Conservation (phyloP, 2,888 invertebrate species). For the Rhorus exstirpatorius region DNA sequence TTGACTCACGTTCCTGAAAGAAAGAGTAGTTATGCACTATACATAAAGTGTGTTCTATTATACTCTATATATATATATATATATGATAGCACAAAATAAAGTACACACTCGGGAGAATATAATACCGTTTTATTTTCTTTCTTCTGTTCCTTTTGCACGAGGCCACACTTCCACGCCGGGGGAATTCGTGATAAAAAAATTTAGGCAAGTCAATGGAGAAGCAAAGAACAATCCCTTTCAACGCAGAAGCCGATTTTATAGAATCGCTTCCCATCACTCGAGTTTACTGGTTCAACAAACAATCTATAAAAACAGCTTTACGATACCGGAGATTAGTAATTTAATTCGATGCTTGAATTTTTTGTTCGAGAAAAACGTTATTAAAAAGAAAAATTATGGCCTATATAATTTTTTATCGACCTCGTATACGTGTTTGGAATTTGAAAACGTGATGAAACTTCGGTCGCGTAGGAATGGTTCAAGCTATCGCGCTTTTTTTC, state of each 20-base stretch:
- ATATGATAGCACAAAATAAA: slow-evolving; percentile 7
- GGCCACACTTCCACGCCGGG: slow-evolving; percentile 28
- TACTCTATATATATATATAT: too few relatives aligned
- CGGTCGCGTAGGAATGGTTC: neutral
- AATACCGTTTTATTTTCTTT: slow-evolving; percentile 30
- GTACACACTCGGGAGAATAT: slow-evolving; percentile 17
- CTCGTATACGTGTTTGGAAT: neutral
- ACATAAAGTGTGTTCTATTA: slow-evolving; percentile 24
- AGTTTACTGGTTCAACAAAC: neutral
- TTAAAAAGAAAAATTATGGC: neutral
- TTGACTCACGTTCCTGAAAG: slow-evolving; percentile 43
- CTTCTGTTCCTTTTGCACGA: slow-evolving; percentile 6
- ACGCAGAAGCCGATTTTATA: slow-evolving; percentile 20
- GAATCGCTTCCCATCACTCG: neutral
- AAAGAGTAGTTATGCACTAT: slow-evolving; percentile 26
- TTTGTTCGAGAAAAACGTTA: neutral
- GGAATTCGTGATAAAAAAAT: slow-evolving; percentile 61
- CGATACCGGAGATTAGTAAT: slow-evolving; percentile 4
- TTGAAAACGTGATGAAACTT: slow-evolving; percentile 9
- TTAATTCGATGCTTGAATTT: slow-evolving; percentile 18
- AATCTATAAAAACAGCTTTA: slow-evolving; percentile 21
- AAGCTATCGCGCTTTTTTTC: neutral
- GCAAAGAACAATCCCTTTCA: slow-evolving; percentile 32
- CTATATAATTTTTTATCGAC: slow-evolving; percentile 4
- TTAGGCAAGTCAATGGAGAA: slow-evolving; percentile 34